Percentiles rank a stretch among this genome's conserved stretches.
These are phyloP conservation scores for Cryptocephalus primarius DNA, from an alignment of 2,888 invertebrate genomes.

Conservation along the genomic window DNA sequence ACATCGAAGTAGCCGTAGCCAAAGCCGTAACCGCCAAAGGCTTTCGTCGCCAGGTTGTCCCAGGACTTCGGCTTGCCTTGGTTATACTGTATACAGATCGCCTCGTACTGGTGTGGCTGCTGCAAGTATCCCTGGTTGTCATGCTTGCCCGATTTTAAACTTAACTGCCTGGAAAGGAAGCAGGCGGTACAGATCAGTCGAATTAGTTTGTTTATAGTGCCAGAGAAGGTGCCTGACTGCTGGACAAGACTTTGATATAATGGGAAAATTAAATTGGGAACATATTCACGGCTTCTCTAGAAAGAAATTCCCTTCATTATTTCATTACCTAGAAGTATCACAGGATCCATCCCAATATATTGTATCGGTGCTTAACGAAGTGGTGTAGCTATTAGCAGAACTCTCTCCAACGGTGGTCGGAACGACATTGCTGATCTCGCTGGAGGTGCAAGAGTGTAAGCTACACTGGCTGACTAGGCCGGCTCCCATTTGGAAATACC, in stretches of 20 bases:
- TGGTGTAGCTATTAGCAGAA: conserved; percentile 71
- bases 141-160: conserved; percentile 39
- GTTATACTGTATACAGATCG: conserved; percentile 38
- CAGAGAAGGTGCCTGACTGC: too few species aligned
- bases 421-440: conserved; percentile 54
- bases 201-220: too few species aligned
- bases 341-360: conserved; percentile 63
- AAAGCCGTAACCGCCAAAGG: conserved; percentile 76
- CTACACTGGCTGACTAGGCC: conserved; percentile 69
- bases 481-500: conserved; percentile 55
- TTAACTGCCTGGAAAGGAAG: conserved; percentile 29
- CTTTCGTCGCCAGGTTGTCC: conserved; percentile 81
- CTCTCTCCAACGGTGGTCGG: conserved; percentile 49
- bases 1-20: conserved; percentile 77
- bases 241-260: too few species aligned
- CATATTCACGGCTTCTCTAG: too few species aligned
- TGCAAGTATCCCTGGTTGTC: conserved; percentile 32
- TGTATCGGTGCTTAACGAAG: conserved; percentile 77
- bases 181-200: too few species aligned
- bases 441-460: conserved; percentile 72
- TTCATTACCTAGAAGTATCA: conserved; percentile 24
- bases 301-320: too few species aligned
- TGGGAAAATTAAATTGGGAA: too few species aligned
- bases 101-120: conserved; percentile 30
- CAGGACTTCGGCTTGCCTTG: conserved; percentile 72